phyloP scores from a whole-genome alignment of 2,888 invertebrate species.

The Papilio elwesi region DNA sequence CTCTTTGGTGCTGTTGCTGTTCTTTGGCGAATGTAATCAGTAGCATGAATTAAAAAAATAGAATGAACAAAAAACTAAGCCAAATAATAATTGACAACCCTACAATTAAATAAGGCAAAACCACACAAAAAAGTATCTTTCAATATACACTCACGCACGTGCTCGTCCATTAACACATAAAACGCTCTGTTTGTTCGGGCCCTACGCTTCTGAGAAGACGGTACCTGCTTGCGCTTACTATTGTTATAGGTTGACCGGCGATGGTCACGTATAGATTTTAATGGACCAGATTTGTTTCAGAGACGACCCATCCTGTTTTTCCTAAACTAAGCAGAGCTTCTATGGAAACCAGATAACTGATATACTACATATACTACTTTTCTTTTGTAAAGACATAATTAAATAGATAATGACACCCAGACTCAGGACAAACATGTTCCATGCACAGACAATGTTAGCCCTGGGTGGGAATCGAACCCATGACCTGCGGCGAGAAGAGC shows the following conservation, averaged over 20 bases:
- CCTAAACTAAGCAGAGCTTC: background rate
- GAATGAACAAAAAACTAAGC: background rate
- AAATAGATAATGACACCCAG: too few species aligned
- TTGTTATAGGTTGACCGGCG: background rate
- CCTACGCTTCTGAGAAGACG: conserved; percentile 31
- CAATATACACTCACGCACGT: conserved; percentile 29
- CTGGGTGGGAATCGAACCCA: too few species aligned
- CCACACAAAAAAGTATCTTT: conserved; percentile 22
- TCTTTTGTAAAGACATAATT: too few species aligned
- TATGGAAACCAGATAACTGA: too few species aligned
- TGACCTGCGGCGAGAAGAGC: too few species aligned
- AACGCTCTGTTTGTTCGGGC: conserved; percentile 35
- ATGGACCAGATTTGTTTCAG: conserved; percentile 9
- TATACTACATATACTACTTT: too few species aligned
- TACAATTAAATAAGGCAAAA: background rate
- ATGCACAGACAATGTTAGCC: too few species aligned
- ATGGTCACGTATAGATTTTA: conserved; percentile 13
- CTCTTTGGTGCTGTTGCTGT: too few species aligned
- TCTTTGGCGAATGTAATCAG: too few species aligned
- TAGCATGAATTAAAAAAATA: background rate
- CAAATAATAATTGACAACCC: conserved; percentile 8
- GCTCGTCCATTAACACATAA: conserved; percentile 28
- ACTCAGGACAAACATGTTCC: too few species aligned
- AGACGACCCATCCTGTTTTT: conserved; percentile 15
- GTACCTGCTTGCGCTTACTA: conserved; percentile 22